Base-by-base conservation (phyloP, 2,797 vertebrate species). In the Carduelis carduelis region DNA sequence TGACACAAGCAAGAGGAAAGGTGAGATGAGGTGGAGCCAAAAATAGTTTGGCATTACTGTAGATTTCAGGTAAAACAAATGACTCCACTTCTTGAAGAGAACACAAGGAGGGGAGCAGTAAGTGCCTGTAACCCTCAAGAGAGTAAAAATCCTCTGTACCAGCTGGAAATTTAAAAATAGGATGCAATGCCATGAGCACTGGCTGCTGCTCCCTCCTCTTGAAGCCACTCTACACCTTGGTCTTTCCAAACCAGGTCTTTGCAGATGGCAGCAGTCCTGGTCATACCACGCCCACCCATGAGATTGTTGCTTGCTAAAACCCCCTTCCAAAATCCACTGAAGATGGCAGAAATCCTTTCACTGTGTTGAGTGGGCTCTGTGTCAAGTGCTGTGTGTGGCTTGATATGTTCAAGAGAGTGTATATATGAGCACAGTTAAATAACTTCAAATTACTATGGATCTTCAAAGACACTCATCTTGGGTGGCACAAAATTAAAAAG, bases 1-100 rank as follows among this genome's bases (percentile, higher is more conserved):
- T 78, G 91, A 96, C 96, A 97, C 90, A 89, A 82, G 94, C 75
- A 93, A 97, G 70, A 4, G 9, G 83, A 86, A 86, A 95, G 49
- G 94, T 93, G 93, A 90, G 83, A 76, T 95, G 90, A 96, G 92
- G 74, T 78, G 84, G 72, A 97, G 94, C 75, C 95, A 93, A 95
- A 96, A 96, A 55, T 59, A 95, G 71, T 93, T 87, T 94, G 91
- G 75, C 66, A 72, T 91, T 69, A 76, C 86, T 90, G 30, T 55
- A 69, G 44, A 79, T 52, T 70, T 75, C 47, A 83, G 92, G 70
- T 74, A 76, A 96, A 96, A 88, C 57, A 90, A 95, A 77, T 9
- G 3, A 92, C 19, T 76, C 81, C 68, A 55, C n/a, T 92, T 55
- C 57, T 86, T 12, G 14, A 59, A 61, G 68, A 92, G 27, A 95